phyloP scores from a whole-genome alignment of 1,140 invertebrate species.

The Drosophila lowei region DNA sequence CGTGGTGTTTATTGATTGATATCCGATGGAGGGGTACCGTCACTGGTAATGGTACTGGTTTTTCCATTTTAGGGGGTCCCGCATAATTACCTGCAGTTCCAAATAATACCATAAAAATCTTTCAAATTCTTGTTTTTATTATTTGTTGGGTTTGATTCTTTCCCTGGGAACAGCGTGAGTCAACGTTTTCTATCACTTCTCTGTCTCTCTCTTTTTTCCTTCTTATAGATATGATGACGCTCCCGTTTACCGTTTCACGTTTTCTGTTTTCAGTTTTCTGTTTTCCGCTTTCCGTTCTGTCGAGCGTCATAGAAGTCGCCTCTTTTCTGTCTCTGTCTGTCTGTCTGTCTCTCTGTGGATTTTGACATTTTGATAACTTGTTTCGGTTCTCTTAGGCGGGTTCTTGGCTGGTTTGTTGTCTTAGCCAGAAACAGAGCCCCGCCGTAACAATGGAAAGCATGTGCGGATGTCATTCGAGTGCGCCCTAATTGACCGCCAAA shows the following conservation, averaged over 20 bases:
- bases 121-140: slow-evolving; percentile 41
- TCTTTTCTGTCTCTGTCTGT: slow-evolving; percentile 10
- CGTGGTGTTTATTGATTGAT: slow-evolving; percentile 59
- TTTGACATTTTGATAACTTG: slow-evolving; percentile 64
- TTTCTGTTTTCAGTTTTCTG: too few species aligned
- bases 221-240: slow-evolving; percentile 31
- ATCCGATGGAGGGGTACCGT: background rate
- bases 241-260: slow-evolving; percentile 40
- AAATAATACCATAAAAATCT: background rate
- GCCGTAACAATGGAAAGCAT: slow-evolving; percentile 30
- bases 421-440: background rate
- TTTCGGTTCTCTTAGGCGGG: slow-evolving; percentile 25
- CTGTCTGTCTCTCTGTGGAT: background rate
- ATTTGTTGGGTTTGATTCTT: slow-evolving; percentile 14
- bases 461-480: slow-evolving; percentile 47
- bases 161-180: slow-evolving; percentile 67
- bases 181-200: slow-evolving; percentile 50
- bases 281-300: slow-evolving; percentile 42
- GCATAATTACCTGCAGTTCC: slow-evolving; percentile 48
- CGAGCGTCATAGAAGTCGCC: slow-evolving; percentile 41
- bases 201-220: slow-evolving; percentile 34
- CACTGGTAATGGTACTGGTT: slow-evolving; percentile 3
- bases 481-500: slow-evolving; percentile 68
- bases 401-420: background rate
- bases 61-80: slow-evolving; percentile 19